These are phyloP conservation scores for Rana temporaria DNA, from an alignment of 2,113 vertebrate genomes.

Conservation along the genomic window DNA sequence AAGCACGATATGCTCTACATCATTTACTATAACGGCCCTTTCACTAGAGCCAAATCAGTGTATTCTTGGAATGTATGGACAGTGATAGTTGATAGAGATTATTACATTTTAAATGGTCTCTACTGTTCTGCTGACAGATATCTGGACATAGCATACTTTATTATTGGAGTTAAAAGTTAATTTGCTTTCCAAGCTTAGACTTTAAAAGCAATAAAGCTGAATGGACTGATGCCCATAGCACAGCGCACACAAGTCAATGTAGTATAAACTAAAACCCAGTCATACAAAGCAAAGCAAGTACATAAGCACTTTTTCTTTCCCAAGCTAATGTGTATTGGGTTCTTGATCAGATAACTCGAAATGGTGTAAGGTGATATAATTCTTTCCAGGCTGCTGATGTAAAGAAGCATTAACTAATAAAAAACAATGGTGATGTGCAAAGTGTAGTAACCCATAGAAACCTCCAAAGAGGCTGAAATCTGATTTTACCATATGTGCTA, in stretches of 20 bases:
- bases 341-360: no score
- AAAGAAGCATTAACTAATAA: no score
- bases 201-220: constrained; percentile 60
- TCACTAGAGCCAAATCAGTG: neutral
- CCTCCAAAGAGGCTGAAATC: no score
- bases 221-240: constrained; percentile 54
- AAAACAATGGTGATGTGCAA: no score
- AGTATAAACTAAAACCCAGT: neutral
- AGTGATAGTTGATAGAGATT: constrained; percentile 6
- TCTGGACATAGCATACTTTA: constrained; percentile 20
- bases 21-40: neutral
- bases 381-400: no score
- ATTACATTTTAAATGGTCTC: constrained; percentile 13
- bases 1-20: neutral
- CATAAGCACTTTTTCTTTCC: neutral
- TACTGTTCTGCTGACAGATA: constrained; percentile 32
- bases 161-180: constrained; percentile 55
- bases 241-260: constrained; percentile 9
- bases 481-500: no score
- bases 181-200: constrained; percentile 57
- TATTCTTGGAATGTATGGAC: neutral
- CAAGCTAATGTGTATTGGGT: no score
- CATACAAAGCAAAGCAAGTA: constrained; percentile 4
- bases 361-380: no score
- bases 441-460: no score